phyloP scores from a whole-genome alignment of 2,888 invertebrate genomes.

The Diadegma fenestrale region DNA sequence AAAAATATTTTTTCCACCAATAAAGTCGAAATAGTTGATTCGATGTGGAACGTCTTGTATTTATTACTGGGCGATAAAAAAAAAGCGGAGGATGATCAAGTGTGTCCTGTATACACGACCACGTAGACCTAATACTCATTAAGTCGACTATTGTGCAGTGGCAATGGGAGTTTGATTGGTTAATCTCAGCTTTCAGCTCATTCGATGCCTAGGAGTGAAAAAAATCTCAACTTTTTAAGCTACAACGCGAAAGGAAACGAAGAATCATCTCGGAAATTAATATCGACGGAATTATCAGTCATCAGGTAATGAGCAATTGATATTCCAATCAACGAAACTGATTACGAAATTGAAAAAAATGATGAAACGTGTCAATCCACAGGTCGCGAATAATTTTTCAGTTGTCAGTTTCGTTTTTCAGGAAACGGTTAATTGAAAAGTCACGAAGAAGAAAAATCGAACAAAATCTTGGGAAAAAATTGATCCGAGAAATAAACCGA shows the following conservation, averaged over 20 bases:
- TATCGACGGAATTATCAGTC: slow-evolving; percentile 20
- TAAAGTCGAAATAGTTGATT: background rate
- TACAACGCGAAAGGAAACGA: slow-evolving; percentile 21
- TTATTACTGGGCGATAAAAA: background rate
- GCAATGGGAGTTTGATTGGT: slow-evolving; percentile 82
- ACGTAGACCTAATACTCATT: slow-evolving; percentile 78
- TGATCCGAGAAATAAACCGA: slow-evolving; percentile 18
- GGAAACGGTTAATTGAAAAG: background rate
- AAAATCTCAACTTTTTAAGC: slow-evolving; percentile 1
- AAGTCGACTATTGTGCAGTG: slow-evolving; percentile 80
- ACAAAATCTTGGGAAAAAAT: slow-evolving; percentile 26
- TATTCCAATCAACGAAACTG: slow-evolving; percentile 37
- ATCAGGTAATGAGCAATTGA: slow-evolving; percentile 42
- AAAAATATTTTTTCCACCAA: background rate
- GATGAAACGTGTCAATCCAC: background rate
- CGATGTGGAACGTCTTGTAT: background rate
- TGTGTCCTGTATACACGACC: slow-evolving; percentile 73
- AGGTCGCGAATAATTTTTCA: background rate
- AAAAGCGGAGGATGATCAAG: slow-evolving; percentile 70
- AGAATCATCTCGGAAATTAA: slow-evolving; percentile 45
- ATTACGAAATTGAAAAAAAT: background rate
- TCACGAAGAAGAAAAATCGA: background rate
- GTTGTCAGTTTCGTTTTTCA: background rate
- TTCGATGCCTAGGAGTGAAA: slow-evolving; percentile 41
- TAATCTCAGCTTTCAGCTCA: slow-evolving; percentile 76